Conservation (phyloP, 2,113 vertebrate genomes). For the Azemiops feae region DNA sequence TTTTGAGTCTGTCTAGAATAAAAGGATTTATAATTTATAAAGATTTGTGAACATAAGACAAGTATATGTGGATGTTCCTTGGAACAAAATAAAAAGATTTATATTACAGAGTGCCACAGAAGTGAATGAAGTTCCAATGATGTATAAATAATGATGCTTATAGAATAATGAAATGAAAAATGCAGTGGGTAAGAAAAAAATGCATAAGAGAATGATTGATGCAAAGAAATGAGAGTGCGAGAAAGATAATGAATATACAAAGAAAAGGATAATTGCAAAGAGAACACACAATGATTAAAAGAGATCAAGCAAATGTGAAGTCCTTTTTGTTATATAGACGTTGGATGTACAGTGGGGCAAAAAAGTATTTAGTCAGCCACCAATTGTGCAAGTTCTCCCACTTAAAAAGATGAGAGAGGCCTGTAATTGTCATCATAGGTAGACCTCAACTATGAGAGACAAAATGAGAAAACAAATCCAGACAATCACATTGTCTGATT, state of each 20-base stretch:
- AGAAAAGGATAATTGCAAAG: not conserved
- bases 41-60: not conserved
- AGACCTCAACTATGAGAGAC: no score
- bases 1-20: not conserved
- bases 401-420: no score
- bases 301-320: not conserved
- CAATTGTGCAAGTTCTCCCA: no score
- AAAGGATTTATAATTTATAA: not conserved
- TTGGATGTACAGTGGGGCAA: no score
- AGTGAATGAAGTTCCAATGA: not conserved
- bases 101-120: not conserved
- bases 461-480: no score
- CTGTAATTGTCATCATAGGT: no score
- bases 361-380: no score
- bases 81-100: not conserved
- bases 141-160: not conserved
- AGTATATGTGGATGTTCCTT: not conserved
- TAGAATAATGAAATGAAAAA: not conserved
- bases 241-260: not conserved
- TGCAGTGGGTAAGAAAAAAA: not conserved
- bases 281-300: not conserved
- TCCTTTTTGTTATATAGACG: not conserved
- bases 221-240: not conserved
- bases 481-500: no score
- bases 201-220: not conserved